Percentiles rank a stretch among this genome's conserved stretches.
Evolutionary conservation across 1,140 invertebrate species (phyloP).

Genomic region (Chironomus tepperi): DNA sequence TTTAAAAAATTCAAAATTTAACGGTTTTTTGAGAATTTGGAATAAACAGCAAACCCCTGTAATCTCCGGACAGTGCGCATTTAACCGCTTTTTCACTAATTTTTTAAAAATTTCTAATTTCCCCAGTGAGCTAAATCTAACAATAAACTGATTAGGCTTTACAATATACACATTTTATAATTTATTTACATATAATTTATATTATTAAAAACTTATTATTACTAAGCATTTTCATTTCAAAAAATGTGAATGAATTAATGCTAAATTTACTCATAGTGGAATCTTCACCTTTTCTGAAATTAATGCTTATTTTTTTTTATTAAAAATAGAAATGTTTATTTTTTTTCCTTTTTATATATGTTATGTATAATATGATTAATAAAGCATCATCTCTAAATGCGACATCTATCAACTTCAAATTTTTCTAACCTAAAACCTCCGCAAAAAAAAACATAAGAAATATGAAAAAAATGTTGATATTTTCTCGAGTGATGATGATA

Average conservation of each 20-base stretch:
- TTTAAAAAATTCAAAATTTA: too few relatives aligned
- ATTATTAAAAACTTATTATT: neutral
- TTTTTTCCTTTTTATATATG: neutral
- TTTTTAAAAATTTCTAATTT: too few relatives aligned
- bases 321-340: neutral
- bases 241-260: neutral
- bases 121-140: neutral
- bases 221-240: neutral
- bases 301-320: neutral
- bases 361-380: neutral
- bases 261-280: neutral
- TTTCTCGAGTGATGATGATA: constrained; percentile 13
- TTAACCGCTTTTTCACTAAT: too few relatives aligned
- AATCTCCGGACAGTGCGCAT: neutral
- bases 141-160: neutral
- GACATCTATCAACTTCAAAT: constrained; percentile 6
- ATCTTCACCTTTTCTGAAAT: constrained; percentile 12
- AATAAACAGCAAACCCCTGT: neutral
- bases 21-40: too few relatives aligned
- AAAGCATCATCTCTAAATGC: neutral
- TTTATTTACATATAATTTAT: neutral
- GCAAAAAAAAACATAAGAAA: neutral
- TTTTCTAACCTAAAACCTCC: constrained; percentile 4
- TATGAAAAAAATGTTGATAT: neutral
- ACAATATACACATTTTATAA: neutral